A percentile compares a stretch with the other conserved stretches of the same genome.
phyloP scores from a whole-genome alignment of 2,888 invertebrate species.

The Polietes domitor region DNA sequence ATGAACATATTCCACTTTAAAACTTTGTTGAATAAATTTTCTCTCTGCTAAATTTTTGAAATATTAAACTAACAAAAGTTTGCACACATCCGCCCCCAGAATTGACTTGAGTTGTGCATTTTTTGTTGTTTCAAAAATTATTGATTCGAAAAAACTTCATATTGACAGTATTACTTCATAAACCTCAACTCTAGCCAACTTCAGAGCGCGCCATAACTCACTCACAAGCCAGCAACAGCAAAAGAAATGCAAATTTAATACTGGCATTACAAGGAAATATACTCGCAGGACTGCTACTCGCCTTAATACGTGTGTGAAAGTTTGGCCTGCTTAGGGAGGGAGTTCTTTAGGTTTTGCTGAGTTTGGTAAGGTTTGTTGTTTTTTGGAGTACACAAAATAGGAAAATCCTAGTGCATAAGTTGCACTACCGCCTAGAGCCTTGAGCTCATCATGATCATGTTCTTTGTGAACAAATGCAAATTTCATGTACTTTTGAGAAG shows the following conservation, averaged over 20 bases:
- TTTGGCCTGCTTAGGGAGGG: not conserved
- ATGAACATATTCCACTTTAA: too few relatives aligned
- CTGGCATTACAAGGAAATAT: slow-evolving; percentile 43
- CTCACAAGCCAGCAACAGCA: not conserved
- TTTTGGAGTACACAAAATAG: not conserved
- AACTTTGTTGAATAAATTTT: too few relatives aligned
- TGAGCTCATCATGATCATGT: slow-evolving; percentile 50
- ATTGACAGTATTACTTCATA: slow-evolving; percentile 31
- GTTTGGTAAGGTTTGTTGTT: not conserved
- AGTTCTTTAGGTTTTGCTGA: not conserved
- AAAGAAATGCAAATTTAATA: slow-evolving; percentile 56
- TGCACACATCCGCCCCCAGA: not conserved
- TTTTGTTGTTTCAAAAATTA: not conserved
- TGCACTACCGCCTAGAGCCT: slow-evolving; percentile 28
- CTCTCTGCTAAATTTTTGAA: too few relatives aligned
- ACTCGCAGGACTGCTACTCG: slow-evolving; percentile 30
- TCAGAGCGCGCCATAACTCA: not conserved
- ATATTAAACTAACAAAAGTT: too few relatives aligned
- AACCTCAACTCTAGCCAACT: not conserved
- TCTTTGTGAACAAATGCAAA: slow-evolving; percentile 51
- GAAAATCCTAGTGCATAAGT: slow-evolving; percentile 3
- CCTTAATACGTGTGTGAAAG: not conserved
- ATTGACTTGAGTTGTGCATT: not conserved
- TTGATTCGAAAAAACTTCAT: slow-evolving; percentile 8
- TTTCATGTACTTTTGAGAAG: slow-evolving; percentile 45